These are phyloP conservation scores for Eristalis intricaria DNA, from an alignment of 2,888 invertebrate species.

Conservation along the genomic window DNA sequence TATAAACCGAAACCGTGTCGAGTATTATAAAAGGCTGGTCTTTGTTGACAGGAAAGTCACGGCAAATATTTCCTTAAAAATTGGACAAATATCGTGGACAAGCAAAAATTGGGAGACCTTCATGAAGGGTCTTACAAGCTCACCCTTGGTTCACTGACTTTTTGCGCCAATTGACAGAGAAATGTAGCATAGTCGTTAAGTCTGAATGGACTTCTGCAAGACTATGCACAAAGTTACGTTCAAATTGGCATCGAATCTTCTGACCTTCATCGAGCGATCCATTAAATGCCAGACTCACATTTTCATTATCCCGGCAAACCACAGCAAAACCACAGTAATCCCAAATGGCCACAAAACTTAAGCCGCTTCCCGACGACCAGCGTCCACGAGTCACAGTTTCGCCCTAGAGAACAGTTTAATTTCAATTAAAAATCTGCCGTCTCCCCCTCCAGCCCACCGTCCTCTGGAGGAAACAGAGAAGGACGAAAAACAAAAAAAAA, in stretches of 20 bases:
- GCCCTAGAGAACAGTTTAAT: slow-evolving; percentile 13
- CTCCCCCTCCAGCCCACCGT: not conserved
- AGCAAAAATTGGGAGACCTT: too few relatives aligned
- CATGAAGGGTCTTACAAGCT: too few relatives aligned
- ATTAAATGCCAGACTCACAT: not conserved
- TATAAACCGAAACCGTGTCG: too few relatives aligned
- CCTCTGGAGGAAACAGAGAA: not conserved
- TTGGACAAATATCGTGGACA: too few relatives aligned
- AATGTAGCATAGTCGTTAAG: too few relatives aligned
- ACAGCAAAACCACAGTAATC: not conserved
- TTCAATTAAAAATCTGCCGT: slow-evolving; percentile 9
- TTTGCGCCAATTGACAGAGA: too few relatives aligned
- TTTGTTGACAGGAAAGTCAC: too few relatives aligned
- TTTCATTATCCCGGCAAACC: not conserved
- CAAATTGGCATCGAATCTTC: not conserved
- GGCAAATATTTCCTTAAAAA: too few relatives aligned
- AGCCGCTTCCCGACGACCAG: not conserved
- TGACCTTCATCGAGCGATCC: not conserved
- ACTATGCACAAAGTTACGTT: not conserved
- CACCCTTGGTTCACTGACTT: too few relatives aligned
- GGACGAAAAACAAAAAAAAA: not conserved
- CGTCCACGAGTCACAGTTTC: not conserved
- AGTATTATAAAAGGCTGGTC: too few relatives aligned
- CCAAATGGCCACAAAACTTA: not conserved
- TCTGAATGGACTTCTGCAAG: too few relatives aligned